Evolutionary conservation across 2,113 vertebrate species (phyloP).

Genomic region (Oryzias woworae): DNA sequence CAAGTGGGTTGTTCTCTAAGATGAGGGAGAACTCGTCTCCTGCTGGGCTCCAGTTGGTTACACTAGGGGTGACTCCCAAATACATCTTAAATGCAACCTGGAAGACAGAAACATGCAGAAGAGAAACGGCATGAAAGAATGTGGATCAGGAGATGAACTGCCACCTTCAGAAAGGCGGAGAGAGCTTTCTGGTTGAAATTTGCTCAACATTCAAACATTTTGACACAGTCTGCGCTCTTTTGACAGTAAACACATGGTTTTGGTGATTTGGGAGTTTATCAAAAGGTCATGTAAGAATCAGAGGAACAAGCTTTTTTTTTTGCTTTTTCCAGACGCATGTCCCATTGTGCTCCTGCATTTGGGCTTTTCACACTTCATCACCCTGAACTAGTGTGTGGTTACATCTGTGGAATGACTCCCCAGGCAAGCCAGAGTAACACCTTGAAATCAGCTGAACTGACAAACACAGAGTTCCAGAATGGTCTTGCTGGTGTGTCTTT

Average conservation of each 20-base stretch:
- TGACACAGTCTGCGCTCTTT: background rate
- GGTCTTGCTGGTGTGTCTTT: background rate
- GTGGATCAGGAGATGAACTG: background rate
- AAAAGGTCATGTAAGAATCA: conserved; percentile 21
- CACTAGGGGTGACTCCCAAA: conserved; percentile 93
- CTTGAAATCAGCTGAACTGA: conserved; percentile 34
- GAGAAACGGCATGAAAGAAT: background rate
- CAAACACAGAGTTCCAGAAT: conserved; percentile 1
- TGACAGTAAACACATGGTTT: no score
- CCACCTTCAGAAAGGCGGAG: background rate
- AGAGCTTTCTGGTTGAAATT: background rate
- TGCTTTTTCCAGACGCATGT: conserved; percentile 27
- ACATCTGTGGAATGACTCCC: conserved; percentile 29
- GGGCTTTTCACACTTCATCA: conserved; percentile 24
- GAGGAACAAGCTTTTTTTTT: conserved; percentile 10
- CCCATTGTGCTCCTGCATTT: conserved; percentile 33
- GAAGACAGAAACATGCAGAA: background rate
- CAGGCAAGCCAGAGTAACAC: conserved; percentile 13
- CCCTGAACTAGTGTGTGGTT: conserved; percentile 28
- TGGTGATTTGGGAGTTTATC: conserved; percentile 16
- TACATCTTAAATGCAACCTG: conserved; percentile 99
- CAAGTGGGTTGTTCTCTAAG: conserved; percentile 94
- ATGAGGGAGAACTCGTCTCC: conserved; percentile 98
- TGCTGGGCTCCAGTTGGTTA: conserved; percentile 98
- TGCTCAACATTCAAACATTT: no score